Conservation (phyloP, 1,140 invertebrate genomes). For the Dendroctonus ponderosae region DNA sequence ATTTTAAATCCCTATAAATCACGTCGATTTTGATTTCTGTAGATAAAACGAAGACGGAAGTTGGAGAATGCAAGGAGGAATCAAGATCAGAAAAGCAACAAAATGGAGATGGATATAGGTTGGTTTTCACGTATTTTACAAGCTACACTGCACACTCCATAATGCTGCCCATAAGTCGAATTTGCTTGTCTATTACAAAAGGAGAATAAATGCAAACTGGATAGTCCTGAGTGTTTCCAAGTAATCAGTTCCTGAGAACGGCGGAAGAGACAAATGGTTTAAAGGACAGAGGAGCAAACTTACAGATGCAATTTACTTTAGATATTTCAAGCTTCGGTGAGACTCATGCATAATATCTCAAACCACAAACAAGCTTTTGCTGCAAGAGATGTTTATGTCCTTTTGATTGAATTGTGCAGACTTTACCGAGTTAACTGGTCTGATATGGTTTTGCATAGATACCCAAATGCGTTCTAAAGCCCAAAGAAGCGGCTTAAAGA, state of each 20-base stretch:
- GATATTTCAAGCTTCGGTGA: no score
- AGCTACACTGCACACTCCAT: conserved; percentile 13
- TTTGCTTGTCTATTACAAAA: conserved; percentile 10
- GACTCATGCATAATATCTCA: no score
- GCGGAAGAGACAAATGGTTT: neutral
- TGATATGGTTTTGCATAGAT: no score
- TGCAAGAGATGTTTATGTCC: no score
- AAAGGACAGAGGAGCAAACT: neutral
- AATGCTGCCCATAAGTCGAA: conserved; percentile 14
- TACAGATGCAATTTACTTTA: neutral
- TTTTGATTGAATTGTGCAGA: no score
- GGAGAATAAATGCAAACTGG: conserved; percentile 21
- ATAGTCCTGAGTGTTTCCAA: neutral
- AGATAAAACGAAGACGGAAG: conserved; percentile 40
- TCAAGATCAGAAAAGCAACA: conserved; percentile 24
- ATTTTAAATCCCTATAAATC: conserved; percentile 32
- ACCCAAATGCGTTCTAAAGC: no score
- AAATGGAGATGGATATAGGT: conserved; percentile 36
- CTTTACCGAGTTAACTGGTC: no score
- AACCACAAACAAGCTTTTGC: no score
- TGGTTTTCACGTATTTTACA: conserved; percentile 33
- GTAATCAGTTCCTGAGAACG: neutral
- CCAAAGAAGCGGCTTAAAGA: no score
- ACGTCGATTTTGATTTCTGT: conserved; percentile 44
- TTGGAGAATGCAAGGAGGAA: conserved; percentile 30